Conservation (phyloP, 2,113 vertebrate genomes). For the Syngnathus floridae region DNA sequence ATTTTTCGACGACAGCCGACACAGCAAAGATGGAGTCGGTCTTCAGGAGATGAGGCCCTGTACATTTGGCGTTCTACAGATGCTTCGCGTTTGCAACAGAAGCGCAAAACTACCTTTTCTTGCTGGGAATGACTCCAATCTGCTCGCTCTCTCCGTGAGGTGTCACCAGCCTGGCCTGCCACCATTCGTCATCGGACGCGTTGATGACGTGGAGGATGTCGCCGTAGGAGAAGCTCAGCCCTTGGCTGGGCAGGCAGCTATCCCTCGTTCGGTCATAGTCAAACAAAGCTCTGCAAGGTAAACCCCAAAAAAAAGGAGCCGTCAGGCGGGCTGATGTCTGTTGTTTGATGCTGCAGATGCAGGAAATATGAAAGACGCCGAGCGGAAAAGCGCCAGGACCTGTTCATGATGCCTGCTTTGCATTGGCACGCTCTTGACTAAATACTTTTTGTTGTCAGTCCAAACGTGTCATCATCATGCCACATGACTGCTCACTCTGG, state of each 20-base stretch:
- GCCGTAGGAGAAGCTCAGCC: slow-evolving; percentile 94
- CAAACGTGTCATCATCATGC: slow-evolving; percentile 14
- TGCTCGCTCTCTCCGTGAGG: slow-evolving; percentile 95
- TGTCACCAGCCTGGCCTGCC: slow-evolving; percentile 95
- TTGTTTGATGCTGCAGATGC: no score
- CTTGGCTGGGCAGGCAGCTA: slow-evolving; percentile 97
- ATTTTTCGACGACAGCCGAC: neutral
- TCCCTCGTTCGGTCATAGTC: slow-evolving; percentile 96
- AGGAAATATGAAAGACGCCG: no score
- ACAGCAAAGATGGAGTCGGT: neutral
- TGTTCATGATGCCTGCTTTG: no score
- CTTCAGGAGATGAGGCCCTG: no score
- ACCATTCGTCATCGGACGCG: slow-evolving; percentile 97
- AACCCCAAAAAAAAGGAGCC: neutral
- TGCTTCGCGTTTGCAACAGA: neutral
- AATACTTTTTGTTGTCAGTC: neutral
- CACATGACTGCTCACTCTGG: slow-evolving; percentile 53
- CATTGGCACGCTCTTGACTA: neutral
- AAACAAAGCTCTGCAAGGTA: slow-evolving; percentile 83
- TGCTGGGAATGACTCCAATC: slow-evolving; percentile 98
- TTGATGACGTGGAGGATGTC: slow-evolving; percentile 98
- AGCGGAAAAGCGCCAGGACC: no score
- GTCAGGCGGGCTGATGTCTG: no score
- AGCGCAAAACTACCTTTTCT: slow-evolving; percentile 80
- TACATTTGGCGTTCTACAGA: no score